Base-by-base conservation (phyloP, 2,113 vertebrate genomes). In the Pleuronectes platessa region DNA sequence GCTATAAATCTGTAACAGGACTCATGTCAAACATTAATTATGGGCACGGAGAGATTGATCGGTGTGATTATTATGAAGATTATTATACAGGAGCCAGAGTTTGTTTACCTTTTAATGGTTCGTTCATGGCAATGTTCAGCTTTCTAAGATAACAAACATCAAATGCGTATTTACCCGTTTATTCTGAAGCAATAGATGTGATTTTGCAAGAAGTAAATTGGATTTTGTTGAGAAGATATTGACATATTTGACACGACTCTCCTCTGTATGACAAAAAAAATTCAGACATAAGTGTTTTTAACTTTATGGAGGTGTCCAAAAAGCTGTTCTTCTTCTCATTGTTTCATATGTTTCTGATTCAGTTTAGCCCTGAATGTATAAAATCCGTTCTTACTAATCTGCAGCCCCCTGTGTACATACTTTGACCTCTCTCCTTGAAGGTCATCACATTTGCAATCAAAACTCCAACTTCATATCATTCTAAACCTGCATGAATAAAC, bases 11-110 rank as follows among this genome's bases (percentile, higher is more conserved):
- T 86, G 68, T 87, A 84, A 90, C 85, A 24, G 42, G 35, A 27
- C 78, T 55, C 42, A 62, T 56, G 21, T 89, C 72, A 87, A 88
- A 86, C 82, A 92, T 92, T 85, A 92, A 81, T 86, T 67, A 67
- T 67, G 37, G 42, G 55, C 73, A 60, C 55, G 64, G 26, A 26
- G 40, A 56, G 47, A 27, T 64, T n/a, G 5, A 42, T 71, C 63
- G 20, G 14, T 24, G 55, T 67, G 18, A 78, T 74, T 76, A 26
- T 78, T 49, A 45, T 58, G 68, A 20, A 63, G 56, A 27, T 59
- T 31, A 59, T 59, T 21, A 14, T 23, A 42, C 8, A 21, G 21
- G n/a, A 76, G 35, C 23, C 14, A 64, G 13, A 11, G 63, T 2
- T 35, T 23, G 45, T 58, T 7, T 18, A 15, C 1, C 18, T 20